A percentile compares a stretch with the other conserved stretches of the same genome.
These are phyloP conservation scores for Halcyon leucocephala DNA, from an alignment of 2,797 vertebrate species.

Conservation along the genomic window DNA sequence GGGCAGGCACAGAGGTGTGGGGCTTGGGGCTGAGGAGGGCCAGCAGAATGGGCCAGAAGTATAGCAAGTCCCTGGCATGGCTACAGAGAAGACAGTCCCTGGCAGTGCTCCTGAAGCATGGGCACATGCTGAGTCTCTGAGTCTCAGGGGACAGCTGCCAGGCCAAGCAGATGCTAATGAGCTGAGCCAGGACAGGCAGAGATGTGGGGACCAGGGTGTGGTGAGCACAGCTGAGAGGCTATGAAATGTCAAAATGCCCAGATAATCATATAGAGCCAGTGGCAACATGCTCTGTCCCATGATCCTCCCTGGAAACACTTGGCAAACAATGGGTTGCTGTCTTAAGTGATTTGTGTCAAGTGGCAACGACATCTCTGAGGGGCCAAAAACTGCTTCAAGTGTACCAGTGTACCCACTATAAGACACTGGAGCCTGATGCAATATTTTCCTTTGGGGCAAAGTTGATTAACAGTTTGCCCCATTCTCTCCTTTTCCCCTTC, in stretches of 20 bases:
- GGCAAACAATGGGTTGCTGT: not conserved
- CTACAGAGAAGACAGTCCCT: not conserved
- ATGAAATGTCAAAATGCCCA: rapidly evolving
- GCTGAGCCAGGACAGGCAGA: not conserved
- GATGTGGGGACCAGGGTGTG: not conserved
- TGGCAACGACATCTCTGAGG: not conserved
- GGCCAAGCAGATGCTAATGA: not conserved
- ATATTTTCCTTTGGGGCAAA: not conserved
- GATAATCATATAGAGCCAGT: not conserved
- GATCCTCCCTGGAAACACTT: not conserved
- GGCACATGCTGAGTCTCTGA: not conserved
- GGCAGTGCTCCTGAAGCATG: rapidly evolving
- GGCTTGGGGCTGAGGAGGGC: not conserved
- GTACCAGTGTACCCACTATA: not conserved
- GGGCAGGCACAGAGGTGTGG: not conserved
- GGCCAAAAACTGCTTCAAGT: not conserved
- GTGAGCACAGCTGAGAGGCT: not conserved
- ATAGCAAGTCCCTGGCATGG: rapidly evolving
- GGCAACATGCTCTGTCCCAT: not conserved
- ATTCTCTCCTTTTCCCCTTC: not conserved
- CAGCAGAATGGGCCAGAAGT: not conserved
- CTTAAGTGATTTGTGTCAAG: not conserved
- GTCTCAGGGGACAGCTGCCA: not conserved
- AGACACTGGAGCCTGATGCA: not conserved
- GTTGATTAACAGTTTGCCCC: not conserved